These are phyloP conservation scores for Philereme vetulata DNA, from an alignment of 2,888 invertebrate genomes.

Conservation along the genomic window DNA sequence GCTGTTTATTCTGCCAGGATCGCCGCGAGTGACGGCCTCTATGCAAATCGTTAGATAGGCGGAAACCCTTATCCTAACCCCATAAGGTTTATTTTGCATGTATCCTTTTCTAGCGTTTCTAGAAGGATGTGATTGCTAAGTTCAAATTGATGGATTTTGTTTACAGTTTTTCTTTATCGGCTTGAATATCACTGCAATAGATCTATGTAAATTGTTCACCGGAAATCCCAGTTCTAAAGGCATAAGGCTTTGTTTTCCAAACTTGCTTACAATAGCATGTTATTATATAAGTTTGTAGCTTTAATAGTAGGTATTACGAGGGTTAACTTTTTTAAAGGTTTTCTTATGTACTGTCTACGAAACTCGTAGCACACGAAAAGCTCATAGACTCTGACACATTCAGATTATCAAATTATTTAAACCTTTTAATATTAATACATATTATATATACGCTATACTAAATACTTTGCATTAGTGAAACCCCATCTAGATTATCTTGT, in stretches of 20 bases:
- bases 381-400: not conserved
- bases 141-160: conserved; percentile 24
- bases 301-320: not conserved
- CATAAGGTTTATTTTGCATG: conserved; percentile 12
- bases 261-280: not conserved
- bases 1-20: conserved; percentile 60
- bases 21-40: conserved; percentile 47
- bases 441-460: too few relatives aligned
- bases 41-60: conserved; percentile 32
- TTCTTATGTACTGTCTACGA: not conserved
- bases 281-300: not conserved
- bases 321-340: not conserved
- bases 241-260: not conserved
- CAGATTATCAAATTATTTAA: too few relatives aligned
- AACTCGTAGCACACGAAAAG: not conserved
- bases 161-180: conserved; percentile 16
- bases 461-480: too few relatives aligned
- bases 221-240: not conserved
- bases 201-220: not conserved
- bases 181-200: not conserved
- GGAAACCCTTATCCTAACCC: conserved; percentile 10
- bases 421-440: too few relatives aligned
- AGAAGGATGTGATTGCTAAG: conserved; percentile 19
- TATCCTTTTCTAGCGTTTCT: conserved; percentile 17
- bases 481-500: too few relatives aligned